phyloP scores from a whole-genome alignment of 1,140 invertebrate species.

The Drosophila busckii region DNA sequence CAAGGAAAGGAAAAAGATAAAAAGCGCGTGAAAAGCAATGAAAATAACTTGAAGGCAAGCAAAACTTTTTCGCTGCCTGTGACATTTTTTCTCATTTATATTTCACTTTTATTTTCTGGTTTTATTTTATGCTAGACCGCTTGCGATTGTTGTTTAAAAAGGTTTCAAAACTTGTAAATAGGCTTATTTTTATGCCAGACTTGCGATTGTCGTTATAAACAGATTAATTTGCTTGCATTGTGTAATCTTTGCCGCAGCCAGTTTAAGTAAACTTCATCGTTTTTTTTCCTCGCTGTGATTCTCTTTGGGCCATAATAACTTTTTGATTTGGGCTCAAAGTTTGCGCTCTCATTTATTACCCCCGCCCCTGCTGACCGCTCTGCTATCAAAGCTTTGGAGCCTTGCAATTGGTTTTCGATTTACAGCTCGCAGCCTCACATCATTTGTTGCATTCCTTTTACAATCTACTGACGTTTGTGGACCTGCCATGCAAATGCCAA shows the following conservation, averaged over 20 bases:
- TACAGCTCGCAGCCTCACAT: conserved; percentile 2
- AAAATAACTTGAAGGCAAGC: conserved; percentile 29
- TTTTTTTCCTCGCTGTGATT: conserved; percentile 42
- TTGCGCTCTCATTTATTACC: conserved; percentile 58
- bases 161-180: conserved; percentile 44
- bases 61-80: conserved; percentile 29
- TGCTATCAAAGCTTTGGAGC: conserved; percentile 27
- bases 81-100: conserved; percentile 8
- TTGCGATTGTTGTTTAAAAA: conserved; percentile 27
- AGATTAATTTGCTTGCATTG: conserved; percentile 72
- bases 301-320: conserved; percentile 64
- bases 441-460: conserved; percentile 24
- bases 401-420: conserved; percentile 68
- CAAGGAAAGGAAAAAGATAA: conserved; percentile 38
- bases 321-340: conserved; percentile 66
- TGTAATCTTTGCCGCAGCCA: conserved; percentile 51
- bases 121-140: no score
- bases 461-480: conserved; percentile 4
- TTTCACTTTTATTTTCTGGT: background rate
- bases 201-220: conserved; percentile 65
- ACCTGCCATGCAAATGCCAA: conserved; percentile 45
- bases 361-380: background rate
- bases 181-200: conserved; percentile 63
- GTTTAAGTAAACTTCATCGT: conserved; percentile 26
- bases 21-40: conserved; percentile 25